A percentile compares a stretch with the other conserved stretches of the same genome.
Evolutionary conservation across 2,113 vertebrate genomes (phyloP).

Genomic region (Embiotoca jacksoni): DNA sequence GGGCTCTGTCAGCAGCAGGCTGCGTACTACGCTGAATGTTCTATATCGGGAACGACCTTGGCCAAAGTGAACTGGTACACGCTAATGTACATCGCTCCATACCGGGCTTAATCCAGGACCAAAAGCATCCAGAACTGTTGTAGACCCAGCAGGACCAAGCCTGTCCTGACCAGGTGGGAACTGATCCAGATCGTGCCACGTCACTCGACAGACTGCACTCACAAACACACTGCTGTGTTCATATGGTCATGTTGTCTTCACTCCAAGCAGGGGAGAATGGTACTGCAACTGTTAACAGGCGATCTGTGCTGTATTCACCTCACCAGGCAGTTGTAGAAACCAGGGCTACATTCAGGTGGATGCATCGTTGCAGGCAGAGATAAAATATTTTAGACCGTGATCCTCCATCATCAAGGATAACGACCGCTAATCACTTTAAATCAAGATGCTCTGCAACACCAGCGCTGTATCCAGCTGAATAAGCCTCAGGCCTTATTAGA

Average conservation of each 20-base stretch:
- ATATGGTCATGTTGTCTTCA: conserved; percentile 76
- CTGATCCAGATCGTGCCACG: conserved; percentile 74
- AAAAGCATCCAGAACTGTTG: conserved; percentile 75
- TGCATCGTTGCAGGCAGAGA: conserved; percentile 59
- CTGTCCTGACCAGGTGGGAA: conserved; percentile 61
- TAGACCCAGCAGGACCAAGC: conserved; percentile 68
- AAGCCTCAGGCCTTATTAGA: conserved; percentile 81
- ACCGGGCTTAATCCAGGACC: conserved; percentile 77
- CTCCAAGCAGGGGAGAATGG: conserved; percentile 53
- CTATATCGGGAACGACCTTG: conserved; percentile 70
- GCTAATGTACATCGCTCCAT: conserved; percentile 73
- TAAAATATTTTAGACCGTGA: conserved; percentile 45
- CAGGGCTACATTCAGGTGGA: conserved; percentile 73
- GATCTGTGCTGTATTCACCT: conserved; percentile 68
- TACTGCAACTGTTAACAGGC: conserved; percentile 70
- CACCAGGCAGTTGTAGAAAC: conserved; percentile 70
- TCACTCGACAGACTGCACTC: conserved; percentile 71
- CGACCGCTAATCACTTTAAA: conserved; percentile 45
- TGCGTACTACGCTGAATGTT: conserved; percentile 58
- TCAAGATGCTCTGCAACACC: conserved; percentile 52
- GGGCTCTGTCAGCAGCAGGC: conserved; percentile 26
- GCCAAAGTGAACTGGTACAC: conserved; percentile 72
- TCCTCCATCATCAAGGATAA: conserved; percentile 49
- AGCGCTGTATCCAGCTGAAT: conserved; percentile 72
- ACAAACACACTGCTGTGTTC: conserved; percentile 76